Conservation (phyloP, 2,888 invertebrate species). For the Bunonema sp. region DNA sequence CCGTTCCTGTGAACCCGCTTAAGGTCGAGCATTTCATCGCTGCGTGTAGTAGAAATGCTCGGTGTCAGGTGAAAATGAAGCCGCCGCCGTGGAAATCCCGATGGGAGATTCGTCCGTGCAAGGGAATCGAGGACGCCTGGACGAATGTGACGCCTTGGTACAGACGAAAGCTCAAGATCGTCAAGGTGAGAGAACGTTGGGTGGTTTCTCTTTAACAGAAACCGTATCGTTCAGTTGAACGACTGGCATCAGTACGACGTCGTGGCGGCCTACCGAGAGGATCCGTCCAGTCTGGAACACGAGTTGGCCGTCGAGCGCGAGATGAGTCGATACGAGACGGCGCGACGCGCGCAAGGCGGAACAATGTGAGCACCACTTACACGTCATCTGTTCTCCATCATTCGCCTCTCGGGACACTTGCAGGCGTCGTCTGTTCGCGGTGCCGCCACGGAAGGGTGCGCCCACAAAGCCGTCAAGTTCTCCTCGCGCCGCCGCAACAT, state of each 20-base stretch:
- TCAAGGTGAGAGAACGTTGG: constrained; percentile 10
- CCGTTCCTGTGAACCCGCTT: constrained; percentile 61
- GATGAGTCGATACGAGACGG: no score
- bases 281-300: constrained; percentile 24
- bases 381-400: no score
- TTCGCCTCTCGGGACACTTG: no score
- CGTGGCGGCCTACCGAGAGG: constrained; percentile 24
- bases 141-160: constrained; percentile 29
- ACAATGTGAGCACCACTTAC: no score
- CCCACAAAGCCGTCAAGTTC: no score
- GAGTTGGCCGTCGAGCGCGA: constrained; percentile 15
- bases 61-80: constrained; percentile 49
- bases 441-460: no score
- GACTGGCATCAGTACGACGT: constrained; percentile 35
- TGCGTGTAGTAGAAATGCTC: background rate
- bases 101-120: constrained; percentile 53
- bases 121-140: constrained; percentile 38
- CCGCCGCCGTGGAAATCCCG: constrained; percentile 72
- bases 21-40: constrained; percentile 40
- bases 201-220: background rate
- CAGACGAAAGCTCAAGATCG: constrained; percentile 33
- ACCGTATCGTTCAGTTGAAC: constrained; percentile 12
- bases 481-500: no score
- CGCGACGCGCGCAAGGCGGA: no score
- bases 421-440: no score